A percentile compares a stretch with the other conserved stretches of the same genome.
Conservation (phyloP, 2,888 invertebrate species). For the Hydroisotoma schaefferi region DNA sequence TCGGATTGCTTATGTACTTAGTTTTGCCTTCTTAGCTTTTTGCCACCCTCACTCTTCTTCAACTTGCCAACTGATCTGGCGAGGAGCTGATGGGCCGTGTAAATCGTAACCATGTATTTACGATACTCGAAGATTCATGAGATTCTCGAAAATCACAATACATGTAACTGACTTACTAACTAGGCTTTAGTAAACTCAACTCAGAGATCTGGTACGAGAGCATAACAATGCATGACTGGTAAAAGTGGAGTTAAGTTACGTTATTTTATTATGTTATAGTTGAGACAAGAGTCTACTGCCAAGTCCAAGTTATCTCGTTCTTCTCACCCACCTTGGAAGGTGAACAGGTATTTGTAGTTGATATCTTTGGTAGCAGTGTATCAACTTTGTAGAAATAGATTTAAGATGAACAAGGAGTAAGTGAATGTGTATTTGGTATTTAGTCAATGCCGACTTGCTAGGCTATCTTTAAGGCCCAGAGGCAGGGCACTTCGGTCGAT, state of each 20-base stretch:
- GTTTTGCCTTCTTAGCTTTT: too few species aligned
- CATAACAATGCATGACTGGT: background rate
- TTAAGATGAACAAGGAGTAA: background rate
- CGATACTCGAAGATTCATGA: background rate
- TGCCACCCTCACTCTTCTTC: conserved; percentile 48
- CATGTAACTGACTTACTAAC: too few species aligned
- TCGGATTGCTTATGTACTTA: too few species aligned
- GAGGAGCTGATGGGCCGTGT: conserved; percentile 36
- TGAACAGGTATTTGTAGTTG: conserved; percentile 44
- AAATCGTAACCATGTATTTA: conserved; percentile 16
- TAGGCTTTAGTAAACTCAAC: too few species aligned
- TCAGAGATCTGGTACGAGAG: background rate
- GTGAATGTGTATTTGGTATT: too few species aligned
- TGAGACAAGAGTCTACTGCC: conserved; percentile 15
- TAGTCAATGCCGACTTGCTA: too few species aligned
- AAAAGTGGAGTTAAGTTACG: conserved; percentile 11
- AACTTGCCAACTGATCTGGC: conserved; percentile 29
- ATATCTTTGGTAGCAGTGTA: too few species aligned
- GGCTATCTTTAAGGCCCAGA: conserved; percentile 30
- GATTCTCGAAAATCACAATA: background rate
- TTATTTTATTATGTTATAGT: conserved; percentile 4
- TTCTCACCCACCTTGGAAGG: conserved; percentile 30
- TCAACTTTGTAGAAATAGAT: too few species aligned
- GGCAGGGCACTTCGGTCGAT: conserved; percentile 39
- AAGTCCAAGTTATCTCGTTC: conserved; percentile 3